phyloP scores from a whole-genome alignment of 2,888 invertebrate genomes.

The Ctena decussata region DNA sequence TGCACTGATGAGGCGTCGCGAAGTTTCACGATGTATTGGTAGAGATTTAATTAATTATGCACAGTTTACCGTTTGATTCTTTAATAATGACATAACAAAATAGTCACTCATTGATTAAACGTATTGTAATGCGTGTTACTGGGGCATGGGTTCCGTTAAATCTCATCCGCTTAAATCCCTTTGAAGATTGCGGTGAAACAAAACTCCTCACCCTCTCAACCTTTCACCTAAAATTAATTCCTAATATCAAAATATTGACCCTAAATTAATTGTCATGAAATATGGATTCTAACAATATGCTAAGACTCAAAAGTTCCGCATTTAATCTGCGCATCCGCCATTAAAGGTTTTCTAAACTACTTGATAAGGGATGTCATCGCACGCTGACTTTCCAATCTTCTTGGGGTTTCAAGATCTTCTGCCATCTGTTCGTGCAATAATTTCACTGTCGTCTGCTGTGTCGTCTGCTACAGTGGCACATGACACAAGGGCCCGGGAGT shows the following conservation, averaged over 20 bases:
- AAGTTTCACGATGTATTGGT: too few species aligned
- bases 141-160: not conserved
- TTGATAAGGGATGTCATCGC: constrained; percentile 30
- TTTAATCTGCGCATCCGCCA: constrained; percentile 41
- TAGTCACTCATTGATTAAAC: not conserved
- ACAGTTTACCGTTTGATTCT: not conserved
- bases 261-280: constrained; percentile 40
- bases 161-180: not conserved
- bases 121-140: not conserved
- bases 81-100: not conserved
- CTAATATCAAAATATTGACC: constrained; percentile 57
- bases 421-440: constrained; percentile 53
- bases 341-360: constrained; percentile 49
- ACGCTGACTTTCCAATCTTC: constrained; percentile 57
- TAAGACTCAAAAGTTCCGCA: constrained; percentile 48
- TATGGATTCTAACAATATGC: constrained; percentile 52
- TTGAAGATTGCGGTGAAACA: constrained; percentile 36
- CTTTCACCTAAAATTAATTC: constrained; percentile 46
- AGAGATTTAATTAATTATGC: constrained; percentile 1
- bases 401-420: constrained; percentile 29
- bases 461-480: constrained; percentile 22
- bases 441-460: constrained; percentile 16
- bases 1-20: too few species aligned
- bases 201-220: constrained; percentile 26
- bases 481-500: constrained; percentile 57